Evolutionary conservation across 2,888 invertebrate species (phyloP).

Genomic region (Pecten maximus): DNA sequence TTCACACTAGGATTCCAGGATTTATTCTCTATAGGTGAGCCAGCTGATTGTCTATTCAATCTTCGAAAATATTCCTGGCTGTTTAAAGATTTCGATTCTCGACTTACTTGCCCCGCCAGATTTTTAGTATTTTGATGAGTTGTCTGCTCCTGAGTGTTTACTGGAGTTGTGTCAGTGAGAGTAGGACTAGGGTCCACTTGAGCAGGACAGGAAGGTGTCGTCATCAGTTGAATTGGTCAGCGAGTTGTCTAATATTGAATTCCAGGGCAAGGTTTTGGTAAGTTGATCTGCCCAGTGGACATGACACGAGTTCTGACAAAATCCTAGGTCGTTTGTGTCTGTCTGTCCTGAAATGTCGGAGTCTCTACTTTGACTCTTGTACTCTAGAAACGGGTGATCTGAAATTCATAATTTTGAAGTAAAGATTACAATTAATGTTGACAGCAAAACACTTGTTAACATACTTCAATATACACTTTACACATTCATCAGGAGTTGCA

Average conservation of each 20-base stretch:
- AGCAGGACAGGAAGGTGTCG: slow-evolving; percentile 65
- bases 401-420: slow-evolving; percentile 29
- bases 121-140: not conserved
- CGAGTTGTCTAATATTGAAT: not conserved
- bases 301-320: slow-evolving; percentile 42
- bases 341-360: not conserved
- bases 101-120: not conserved
- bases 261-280: slow-evolving; percentile 38
- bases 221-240: slow-evolving; percentile 56
- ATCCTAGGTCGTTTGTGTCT: not conserved
- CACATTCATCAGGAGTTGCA: no score
- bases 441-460: not conserved
- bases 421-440: not conserved
- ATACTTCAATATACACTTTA: no score
- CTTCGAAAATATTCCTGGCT: not conserved
- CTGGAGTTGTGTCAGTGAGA: not conserved
- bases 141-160: not conserved
- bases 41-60: not conserved
- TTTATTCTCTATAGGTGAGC: not conserved
- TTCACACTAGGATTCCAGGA: not conserved
- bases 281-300: slow-evolving; percentile 49
- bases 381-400: slow-evolving; percentile 53
- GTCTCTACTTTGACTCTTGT: slow-evolving; percentile 26
- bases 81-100: not conserved
- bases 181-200: slow-evolving; percentile 40